These are phyloP conservation scores for Pseudorhiza aurosa DNA, from an alignment of 30 jellyfish, hydroid and myxozoan species.

Conservation along the genomic window DNA sequence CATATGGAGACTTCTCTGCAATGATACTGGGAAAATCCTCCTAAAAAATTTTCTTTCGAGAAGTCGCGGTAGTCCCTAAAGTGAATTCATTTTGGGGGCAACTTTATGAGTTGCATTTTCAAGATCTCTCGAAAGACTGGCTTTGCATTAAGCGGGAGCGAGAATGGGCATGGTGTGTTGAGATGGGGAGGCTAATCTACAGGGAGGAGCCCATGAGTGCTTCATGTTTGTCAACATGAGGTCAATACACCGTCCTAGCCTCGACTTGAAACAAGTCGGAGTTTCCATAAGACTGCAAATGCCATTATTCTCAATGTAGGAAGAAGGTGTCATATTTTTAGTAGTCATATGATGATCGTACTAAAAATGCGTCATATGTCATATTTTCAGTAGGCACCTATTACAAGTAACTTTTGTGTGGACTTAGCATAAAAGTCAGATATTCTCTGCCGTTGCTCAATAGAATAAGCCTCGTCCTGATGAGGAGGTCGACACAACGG, in stretches of 20 bases:
- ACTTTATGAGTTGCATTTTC: slow-evolving; percentile 5
- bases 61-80: background rate
- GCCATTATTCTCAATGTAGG: slow-evolving; percentile 32
- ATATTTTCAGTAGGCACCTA: slow-evolving; percentile 7
- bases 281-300: slow-evolving; percentile 21
- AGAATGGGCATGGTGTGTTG: no score
- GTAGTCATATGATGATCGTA: background rate
- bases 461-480: slow-evolving; percentile 1
- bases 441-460: slow-evolving; percentile 1
- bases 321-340: slow-evolving; percentile 35
- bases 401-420: slow-evolving; percentile 26
- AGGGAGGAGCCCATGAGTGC: no score
- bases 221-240: slow-evolving; percentile 3
- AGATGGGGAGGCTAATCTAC: no score
- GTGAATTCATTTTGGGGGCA: slow-evolving; percentile 2
- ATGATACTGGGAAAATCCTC: background rate
- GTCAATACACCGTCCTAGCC: slow-evolving; percentile 5
- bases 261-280: slow-evolving; percentile 43
- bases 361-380: no score
- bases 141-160: slow-evolving; percentile 27
- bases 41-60: background rate
- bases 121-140: slow-evolving; percentile 38
- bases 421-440: slow-evolving; percentile 29
- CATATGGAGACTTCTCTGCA: slow-evolving; percentile 27
- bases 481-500: slow-evolving; percentile 18